Conservation (phyloP, 2,888 invertebrate genomes). For the Drosophila differens region DNA sequence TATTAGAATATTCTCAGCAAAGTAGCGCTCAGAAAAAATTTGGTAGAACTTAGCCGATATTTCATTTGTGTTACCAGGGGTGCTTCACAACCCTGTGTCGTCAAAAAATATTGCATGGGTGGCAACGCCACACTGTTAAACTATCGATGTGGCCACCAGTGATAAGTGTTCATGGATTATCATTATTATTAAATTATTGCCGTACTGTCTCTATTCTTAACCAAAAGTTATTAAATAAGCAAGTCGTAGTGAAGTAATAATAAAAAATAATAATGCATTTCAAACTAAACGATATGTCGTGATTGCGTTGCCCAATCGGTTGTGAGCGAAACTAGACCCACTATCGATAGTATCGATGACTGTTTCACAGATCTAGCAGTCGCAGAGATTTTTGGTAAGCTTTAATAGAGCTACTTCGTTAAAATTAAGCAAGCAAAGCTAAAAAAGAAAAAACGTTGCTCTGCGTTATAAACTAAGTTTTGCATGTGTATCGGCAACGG, state of each 20-base stretch:
- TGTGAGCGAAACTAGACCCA: not conserved
- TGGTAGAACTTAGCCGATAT: conserved; percentile 37
- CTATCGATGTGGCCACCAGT: not conserved
- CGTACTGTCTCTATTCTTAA: not conserved
- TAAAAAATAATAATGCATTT: not conserved
- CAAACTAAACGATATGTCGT: conserved; percentile 1
- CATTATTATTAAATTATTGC: not conserved
- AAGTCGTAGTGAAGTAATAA: not conserved
- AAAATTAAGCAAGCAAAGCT: conserved; percentile 18
- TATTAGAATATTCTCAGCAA: conserved; percentile 9
- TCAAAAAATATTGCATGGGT: not conserved
- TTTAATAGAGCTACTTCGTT: conserved; percentile 35
- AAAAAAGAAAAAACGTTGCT: not conserved
- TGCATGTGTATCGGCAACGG: not conserved
- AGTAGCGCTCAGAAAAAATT: conserved; percentile 26
- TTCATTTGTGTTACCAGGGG: conserved; percentile 25
- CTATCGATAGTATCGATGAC: conserved; percentile 41
- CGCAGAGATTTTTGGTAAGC: conserved; percentile 72
- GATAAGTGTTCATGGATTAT: not conserved
- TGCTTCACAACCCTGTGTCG: conserved; percentile 15
- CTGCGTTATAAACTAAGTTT: not conserved
- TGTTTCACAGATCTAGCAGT: conserved; percentile 50
- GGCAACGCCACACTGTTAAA: not conserved
- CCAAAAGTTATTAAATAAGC: not conserved
- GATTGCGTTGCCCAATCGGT: not conserved